phyloP scores from a whole-genome alignment of 2,113 vertebrate genomes.

The Leiothrix lutea region DNA sequence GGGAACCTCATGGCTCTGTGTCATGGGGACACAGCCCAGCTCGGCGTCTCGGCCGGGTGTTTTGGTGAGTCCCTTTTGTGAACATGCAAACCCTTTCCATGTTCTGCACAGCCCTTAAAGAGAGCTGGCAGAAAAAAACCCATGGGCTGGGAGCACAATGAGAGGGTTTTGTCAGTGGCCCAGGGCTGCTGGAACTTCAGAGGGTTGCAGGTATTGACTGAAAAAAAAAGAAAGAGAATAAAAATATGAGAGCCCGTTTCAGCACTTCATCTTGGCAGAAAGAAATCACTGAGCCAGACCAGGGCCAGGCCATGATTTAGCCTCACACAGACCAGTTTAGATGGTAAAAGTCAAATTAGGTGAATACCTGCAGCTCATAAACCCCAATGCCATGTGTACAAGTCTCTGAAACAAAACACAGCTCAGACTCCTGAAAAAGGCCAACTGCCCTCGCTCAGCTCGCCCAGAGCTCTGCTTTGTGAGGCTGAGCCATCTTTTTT shows the following conservation, averaged over 20 bases:
- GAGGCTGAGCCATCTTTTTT: background rate
- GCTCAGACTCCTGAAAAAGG: background rate
- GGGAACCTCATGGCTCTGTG: constrained; percentile 27
- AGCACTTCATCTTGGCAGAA: background rate
- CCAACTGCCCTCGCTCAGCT: background rate
- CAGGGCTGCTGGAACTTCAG: background rate
- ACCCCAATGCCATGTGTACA: background rate
- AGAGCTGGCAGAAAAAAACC: background rate
- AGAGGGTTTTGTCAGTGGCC: background rate
- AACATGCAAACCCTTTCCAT: background rate
- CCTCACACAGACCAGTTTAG: background rate
- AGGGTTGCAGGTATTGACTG: background rate
- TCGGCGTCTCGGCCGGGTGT: background rate
- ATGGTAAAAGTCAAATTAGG: background rate
- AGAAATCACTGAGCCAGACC: background rate
- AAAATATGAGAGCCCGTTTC: background rate
- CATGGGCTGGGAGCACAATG: background rate
- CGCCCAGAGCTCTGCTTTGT: background rate
- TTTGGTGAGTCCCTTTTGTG: background rate
- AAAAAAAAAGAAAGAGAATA: background rate
- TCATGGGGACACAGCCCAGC: constrained; percentile 15
- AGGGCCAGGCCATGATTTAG: background rate
- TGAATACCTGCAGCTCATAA: background rate
- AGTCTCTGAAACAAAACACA: background rate
- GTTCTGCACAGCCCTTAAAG: background rate